A percentile compares a stretch with the other conserved stretches of the same genome.
phyloP scores from a whole-genome alignment of 2,797 vertebrate species.

The Catamblyrhynchus diadema region DNA sequence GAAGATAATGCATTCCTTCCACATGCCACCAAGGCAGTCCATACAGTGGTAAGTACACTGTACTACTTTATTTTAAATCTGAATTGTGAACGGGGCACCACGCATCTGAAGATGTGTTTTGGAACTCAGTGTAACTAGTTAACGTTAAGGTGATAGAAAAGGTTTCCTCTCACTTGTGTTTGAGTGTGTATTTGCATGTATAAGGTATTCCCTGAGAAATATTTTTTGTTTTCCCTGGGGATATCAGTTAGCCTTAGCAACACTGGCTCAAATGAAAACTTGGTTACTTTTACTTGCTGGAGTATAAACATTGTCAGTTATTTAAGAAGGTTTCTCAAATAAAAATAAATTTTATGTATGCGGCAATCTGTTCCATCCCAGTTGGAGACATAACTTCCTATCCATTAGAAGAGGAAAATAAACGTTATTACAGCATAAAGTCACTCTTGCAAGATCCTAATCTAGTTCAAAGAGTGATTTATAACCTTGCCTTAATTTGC shows the following conservation, averaged over 20 bases:
- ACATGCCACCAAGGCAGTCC: fast-evolving
- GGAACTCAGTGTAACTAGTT: neutral
- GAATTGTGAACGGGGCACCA: fast-evolving
- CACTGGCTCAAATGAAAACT: neutral
- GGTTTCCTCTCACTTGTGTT: neutral
- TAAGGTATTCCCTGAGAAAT: neutral
- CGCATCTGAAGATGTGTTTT: neutral
- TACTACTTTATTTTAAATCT: neutral
- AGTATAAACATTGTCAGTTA: neutral
- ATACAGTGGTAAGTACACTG: neutral
- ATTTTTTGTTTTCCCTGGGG: neutral
- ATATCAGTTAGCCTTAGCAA: neutral
- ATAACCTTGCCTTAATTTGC: neutral
- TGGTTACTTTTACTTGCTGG: neutral
- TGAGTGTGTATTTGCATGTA: neutral
- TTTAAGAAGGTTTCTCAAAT: neutral
- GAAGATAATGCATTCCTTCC: neutral
- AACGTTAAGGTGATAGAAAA: neutral
- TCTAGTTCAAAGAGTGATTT: neutral
- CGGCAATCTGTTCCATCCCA: neutral
- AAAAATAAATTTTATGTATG: neutral
- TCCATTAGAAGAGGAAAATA: neutral
- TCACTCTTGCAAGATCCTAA: neutral
- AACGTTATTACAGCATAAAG: neutral
- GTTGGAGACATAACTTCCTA: neutral